Base-by-base conservation (phyloP, 1,140 invertebrate species). In the Rhyzopertha dominica region DNA sequence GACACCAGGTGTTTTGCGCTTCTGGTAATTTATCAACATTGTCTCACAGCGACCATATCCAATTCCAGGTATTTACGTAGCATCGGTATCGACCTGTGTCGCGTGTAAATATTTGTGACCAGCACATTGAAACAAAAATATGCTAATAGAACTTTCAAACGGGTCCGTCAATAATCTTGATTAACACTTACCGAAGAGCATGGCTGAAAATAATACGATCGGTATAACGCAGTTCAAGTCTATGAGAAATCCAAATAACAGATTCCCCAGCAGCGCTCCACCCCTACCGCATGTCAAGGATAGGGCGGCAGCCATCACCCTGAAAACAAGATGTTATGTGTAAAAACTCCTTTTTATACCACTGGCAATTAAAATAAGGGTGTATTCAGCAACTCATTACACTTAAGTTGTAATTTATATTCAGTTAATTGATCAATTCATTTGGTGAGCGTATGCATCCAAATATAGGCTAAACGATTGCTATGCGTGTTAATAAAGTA, bases 251-350 rank as follows among this genome's bases (percentile, higher is more conserved):
- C 81, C 81, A 53, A 84, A 84, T 14, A 82, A 63, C 22, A 84
- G 62, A 64, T 84, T 84, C 25, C 81, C 81, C 12, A 82, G 65
- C 12, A 84, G 63, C 29, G 80, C 82, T 12, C 83, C 83, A 26
- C 81, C 73, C 71, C 83, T 70, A 47, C 82, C 83, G 63, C 82
- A 80, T 4, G 81, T 84, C 19, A 84, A 65, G 9, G 82, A 83
- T 16, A 85, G 66, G 24, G 82, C 82, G 2, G 82, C 81, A 20
- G 82, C 83, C 81, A 86, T 84, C 59, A 84, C 82, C 69, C 82
- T 84, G 62, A 46, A 53, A 53, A 44, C 14, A 45, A 37, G 46
- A 38, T 20, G 34, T 18, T 13, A 13, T 34, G 5, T 43, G 13
- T 45, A 3, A 17, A 18, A 36, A 35, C 12, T 9, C 10, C 13